Evolutionary conservation across 30 jellyfish, hydroid and myxozoan genomes (phyloP).

Genomic region (Aurelia coerulea): DNA sequence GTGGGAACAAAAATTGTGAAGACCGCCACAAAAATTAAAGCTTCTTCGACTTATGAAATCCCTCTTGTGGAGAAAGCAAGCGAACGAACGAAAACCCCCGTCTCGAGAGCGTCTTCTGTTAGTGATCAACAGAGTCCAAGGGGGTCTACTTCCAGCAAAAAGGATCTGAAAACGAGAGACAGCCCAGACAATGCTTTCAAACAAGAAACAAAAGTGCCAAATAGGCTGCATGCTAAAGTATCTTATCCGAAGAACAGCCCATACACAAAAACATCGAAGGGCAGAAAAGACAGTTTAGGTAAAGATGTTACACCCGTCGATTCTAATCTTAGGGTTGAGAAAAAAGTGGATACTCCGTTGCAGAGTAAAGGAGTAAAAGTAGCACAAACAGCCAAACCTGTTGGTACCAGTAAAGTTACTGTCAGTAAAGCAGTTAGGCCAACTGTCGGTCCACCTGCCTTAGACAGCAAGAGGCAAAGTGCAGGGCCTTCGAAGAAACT

Average conservation of each 20-base stretch:
- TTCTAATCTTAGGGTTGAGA: background rate
- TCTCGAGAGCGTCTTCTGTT: background rate
- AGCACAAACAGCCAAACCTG: background rate
- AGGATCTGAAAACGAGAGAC: background rate
- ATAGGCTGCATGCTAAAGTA: slow-evolving; percentile 48
- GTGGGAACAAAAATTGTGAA: background rate
- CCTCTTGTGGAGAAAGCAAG: background rate
- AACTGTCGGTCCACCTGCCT: too few species aligned
- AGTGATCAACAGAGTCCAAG: slow-evolving; percentile 7
- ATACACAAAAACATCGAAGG: slow-evolving; percentile 16
- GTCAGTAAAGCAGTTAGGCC: too few species aligned
- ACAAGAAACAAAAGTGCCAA: slow-evolving; percentile 5
- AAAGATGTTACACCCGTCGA: background rate
- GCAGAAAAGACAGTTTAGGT: background rate
- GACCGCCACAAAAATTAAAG: background rate
- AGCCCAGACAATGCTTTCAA: background rate
- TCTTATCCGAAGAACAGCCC: slow-evolving; percentile 60
- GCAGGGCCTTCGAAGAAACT: too few species aligned
- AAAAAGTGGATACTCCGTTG: background rate
- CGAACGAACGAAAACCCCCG: slow-evolving; percentile 5
- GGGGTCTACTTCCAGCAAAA: background rate
- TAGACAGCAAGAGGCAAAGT: too few species aligned
- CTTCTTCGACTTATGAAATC: background rate
- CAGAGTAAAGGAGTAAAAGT: background rate
- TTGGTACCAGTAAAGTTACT: too few species aligned